Evolutionary conservation across 2,888 invertebrate genomes (phyloP).

Genomic region (Magallana nippona): DNA sequence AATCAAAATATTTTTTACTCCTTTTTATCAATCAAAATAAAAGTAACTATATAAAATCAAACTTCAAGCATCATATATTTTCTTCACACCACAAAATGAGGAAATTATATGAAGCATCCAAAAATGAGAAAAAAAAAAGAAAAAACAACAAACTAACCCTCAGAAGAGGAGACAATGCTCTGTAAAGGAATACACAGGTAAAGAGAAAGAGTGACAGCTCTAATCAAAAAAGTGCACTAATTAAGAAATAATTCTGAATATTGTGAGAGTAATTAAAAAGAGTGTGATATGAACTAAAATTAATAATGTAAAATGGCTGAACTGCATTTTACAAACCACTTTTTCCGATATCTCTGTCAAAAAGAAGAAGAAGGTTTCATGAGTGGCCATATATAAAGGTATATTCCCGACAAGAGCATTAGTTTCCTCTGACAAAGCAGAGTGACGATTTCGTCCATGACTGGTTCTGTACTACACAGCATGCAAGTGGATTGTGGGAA

Average conservation of each 20-base stretch:
- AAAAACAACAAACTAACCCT: neutral
- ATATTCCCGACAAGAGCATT: slow-evolving; percentile 22
- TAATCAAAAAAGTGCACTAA: neutral
- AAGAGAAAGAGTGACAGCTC: neutral
- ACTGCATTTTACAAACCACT: slow-evolving; percentile 33
- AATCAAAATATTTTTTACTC: neutral
- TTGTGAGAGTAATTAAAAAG: neutral
- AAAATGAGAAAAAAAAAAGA: neutral
- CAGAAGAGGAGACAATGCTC: slow-evolving; percentile 16
- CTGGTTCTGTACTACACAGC: slow-evolving; percentile 33
- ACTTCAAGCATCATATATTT: slow-evolving; percentile 12
- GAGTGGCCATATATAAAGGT: neutral
- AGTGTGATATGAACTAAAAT: slow-evolving; percentile 15
- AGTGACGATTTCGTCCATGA: slow-evolving; percentile 14
- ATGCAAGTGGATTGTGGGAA: slow-evolving; percentile 25
- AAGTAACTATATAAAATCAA: neutral
- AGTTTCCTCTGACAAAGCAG: slow-evolving; percentile 21
- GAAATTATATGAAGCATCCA: neutral
- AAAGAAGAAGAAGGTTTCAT: neutral
- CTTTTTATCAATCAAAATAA: neutral
- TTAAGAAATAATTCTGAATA: neutral
- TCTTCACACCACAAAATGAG: neutral
- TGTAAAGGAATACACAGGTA: slow-evolving; percentile 21
- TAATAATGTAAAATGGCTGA: slow-evolving; percentile 4
- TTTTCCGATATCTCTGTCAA: slow-evolving; percentile 31